phyloP scores from a whole-genome alignment of 2,113 vertebrate species.

The Colaptes auratus region DNA sequence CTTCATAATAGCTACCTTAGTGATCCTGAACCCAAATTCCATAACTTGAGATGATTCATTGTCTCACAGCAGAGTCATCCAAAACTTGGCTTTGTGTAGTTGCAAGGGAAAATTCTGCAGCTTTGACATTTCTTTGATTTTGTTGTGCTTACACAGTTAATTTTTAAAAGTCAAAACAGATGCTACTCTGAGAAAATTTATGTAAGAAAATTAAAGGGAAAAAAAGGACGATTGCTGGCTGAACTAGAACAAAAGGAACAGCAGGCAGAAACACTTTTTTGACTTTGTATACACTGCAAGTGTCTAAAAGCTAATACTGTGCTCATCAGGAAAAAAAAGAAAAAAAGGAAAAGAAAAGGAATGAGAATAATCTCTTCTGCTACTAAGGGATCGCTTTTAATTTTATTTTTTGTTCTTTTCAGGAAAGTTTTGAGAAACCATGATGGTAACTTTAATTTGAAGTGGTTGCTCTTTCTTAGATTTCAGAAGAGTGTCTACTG shows the following conservation, averaged over 20 bases:
- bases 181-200: conserved; percentile 45
- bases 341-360: not conserved
- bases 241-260: conserved; percentile 1
- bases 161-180: conserved; percentile 63
- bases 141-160: conserved; percentile 66
- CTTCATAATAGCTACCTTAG: conserved; percentile 6
- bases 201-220: conserved; percentile 22
- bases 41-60: conserved; percentile 23
- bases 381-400: not conserved
- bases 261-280: not conserved
- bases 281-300: not conserved
- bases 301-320: not conserved
- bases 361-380: not conserved
- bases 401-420: not conserved
- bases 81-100: conserved; percentile 17
- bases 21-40: conserved; percentile 21
- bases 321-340: not conserved
- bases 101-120: conserved; percentile 61
- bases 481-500: not conserved
- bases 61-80: not conserved
- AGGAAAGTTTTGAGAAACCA: not conserved
- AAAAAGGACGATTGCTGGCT: not conserved
- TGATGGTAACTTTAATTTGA: not conserved
- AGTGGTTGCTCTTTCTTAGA: not conserved
- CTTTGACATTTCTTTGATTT: conserved; percentile 60